These are phyloP conservation scores for Drosophila kurseongensis DNA, from an alignment of 1,140 invertebrate genomes.

Conservation along the genomic window DNA sequence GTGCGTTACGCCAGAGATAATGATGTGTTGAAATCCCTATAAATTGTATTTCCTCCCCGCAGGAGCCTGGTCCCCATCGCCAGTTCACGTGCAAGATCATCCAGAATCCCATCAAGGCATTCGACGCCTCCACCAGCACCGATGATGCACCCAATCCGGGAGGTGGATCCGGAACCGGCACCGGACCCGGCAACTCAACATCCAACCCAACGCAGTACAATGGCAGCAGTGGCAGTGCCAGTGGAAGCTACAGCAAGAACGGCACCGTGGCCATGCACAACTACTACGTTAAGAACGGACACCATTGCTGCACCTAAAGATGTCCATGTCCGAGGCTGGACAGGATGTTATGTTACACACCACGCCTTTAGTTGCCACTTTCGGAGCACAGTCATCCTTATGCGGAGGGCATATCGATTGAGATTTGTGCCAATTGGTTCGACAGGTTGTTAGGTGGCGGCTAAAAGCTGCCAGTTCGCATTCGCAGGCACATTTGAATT, in stretches of 20 bases:
- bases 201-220: constrained; percentile 44
- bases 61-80: constrained; percentile 72
- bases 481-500: constrained; percentile 67
- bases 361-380: constrained; percentile 12
- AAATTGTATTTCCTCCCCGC: not conserved
- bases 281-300: constrained; percentile 73
- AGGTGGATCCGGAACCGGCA: constrained; percentile 1
- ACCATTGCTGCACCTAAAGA: constrained; percentile 73
- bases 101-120: constrained; percentile 63
- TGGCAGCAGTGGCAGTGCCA: constrained; percentile 20
- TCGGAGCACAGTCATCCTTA: constrained; percentile 24
- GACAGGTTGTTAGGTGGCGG: constrained; percentile 63
- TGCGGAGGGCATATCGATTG: constrained; percentile 29
- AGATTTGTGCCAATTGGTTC: constrained; percentile 66
- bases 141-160: constrained; percentile 25
- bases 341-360: constrained; percentile 9
- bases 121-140: constrained; percentile 48
- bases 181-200: constrained; percentile 6
- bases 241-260: constrained; percentile 71
- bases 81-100: constrained; percentile 77
- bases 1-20: constrained; percentile 49
- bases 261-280: constrained; percentile 75
- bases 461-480: constrained; percentile 50
- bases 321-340: constrained; percentile 6
- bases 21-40: not conserved